Evolutionary conservation across 2,113 vertebrate genomes (phyloP).

Genomic region (Clarias magur): DNA sequence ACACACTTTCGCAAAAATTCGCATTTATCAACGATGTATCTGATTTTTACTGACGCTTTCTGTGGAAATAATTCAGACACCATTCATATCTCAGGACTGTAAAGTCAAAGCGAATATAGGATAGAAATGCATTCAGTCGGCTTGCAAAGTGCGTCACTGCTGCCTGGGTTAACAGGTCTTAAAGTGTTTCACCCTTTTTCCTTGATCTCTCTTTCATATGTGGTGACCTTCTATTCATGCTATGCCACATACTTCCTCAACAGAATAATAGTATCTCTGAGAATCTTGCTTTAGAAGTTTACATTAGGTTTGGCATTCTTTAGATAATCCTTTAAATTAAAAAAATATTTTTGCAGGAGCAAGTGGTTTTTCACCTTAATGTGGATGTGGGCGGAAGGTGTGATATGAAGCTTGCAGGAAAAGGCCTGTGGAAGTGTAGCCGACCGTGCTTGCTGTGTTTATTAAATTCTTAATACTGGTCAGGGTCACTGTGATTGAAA

Average conservation of each 20-base stretch:
- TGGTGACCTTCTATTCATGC: not conserved
- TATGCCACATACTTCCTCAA: not conserved
- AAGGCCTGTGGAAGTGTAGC: not conserved
- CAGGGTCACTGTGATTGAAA: not conserved
- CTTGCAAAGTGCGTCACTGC: not conserved
- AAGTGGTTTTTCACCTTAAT: not conserved
- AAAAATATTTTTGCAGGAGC: not conserved
- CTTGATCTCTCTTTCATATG: constrained; percentile 10
- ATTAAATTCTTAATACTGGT: not conserved
- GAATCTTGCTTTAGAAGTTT: constrained; percentile 24
- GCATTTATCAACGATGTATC: constrained; percentile 12
- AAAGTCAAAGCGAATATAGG: constrained; percentile 1
- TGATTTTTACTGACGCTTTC: constrained; percentile 18
- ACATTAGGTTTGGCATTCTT: not conserved
- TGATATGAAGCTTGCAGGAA: not conserved
- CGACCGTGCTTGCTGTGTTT: not conserved
- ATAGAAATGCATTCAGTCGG: not conserved
- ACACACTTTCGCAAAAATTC: not conserved
- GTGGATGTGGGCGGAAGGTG: not conserved
- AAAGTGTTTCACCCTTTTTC: not conserved
- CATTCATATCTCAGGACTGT: not conserved
- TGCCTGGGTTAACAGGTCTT: not conserved
- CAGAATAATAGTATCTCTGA: not conserved
- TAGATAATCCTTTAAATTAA: not conserved
- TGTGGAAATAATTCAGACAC: not conserved